A percentile compares a stretch with the other conserved stretches of the same genome.
Evolutionary conservation across 2,113 vertebrate species (phyloP).

Genomic region (Atlantisia rogersi): DNA sequence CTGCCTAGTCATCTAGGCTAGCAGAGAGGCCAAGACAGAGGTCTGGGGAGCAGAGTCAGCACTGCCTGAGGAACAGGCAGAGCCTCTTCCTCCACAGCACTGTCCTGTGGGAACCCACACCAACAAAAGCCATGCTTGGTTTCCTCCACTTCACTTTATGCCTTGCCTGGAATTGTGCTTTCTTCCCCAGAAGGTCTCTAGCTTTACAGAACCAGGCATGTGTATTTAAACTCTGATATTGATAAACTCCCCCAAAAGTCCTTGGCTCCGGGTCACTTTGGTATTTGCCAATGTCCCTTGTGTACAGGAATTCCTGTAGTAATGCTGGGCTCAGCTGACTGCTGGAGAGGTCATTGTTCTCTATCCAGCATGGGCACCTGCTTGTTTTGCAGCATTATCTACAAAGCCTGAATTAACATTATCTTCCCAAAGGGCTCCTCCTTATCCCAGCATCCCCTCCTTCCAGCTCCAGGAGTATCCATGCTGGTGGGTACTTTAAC

Average conservation of each 20-base stretch:
- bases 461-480: background rate
- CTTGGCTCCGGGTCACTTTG: background rate
- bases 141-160: background rate
- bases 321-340: background rate
- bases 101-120: background rate
- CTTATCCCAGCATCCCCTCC: background rate
- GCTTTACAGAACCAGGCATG: background rate
- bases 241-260: background rate
- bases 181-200: background rate
- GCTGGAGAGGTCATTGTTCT: constrained; percentile 21
- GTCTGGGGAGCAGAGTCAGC: background rate
- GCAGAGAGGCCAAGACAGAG: background rate
- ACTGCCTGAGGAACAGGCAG: background rate
- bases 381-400: constrained; percentile 27
- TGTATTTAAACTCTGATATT: background rate
- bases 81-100: background rate
- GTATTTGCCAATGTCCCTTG: background rate
- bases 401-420: background rate
- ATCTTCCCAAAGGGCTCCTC: background rate
- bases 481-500: background rate
- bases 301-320: background rate
- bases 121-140: background rate
- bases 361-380: background rate
- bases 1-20: background rate
- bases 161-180: background rate